Evolutionary conservation across 2,113 vertebrate species (phyloP).

Genomic region (Dicentrarchus labrax): DNA sequence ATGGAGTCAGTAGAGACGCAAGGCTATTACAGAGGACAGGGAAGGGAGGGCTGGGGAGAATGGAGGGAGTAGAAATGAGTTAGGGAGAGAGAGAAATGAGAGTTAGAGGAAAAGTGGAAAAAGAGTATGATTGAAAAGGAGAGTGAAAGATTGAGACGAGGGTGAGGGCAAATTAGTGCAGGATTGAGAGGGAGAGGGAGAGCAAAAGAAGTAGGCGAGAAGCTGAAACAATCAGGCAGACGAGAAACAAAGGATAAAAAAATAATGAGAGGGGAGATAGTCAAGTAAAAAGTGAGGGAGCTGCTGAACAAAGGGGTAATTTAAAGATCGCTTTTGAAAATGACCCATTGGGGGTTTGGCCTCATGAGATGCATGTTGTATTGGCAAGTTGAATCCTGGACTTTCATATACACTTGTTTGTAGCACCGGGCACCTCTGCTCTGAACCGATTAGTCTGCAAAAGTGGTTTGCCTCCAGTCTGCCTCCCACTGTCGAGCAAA

Average conservation of each 20-base stretch:
- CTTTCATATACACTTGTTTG: constrained; percentile 43
- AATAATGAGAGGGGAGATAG: constrained; percentile 29
- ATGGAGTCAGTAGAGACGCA: constrained; percentile 71
- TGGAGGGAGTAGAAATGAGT: constrained; percentile 36
- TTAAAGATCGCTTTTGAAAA: constrained; percentile 45
- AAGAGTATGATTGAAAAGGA: constrained; percentile 16
- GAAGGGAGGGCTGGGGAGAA: constrained; percentile 22
- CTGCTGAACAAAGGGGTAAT: constrained; percentile 24
- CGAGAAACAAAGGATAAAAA: constrained; percentile 30
- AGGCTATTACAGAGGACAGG: constrained; percentile 61
- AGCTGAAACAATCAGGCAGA: constrained; percentile 28
- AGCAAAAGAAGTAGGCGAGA: constrained; percentile 18
- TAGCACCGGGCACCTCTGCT: constrained; percentile 37
- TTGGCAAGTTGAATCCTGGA: constrained; percentile 42
- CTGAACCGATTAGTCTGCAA: constrained; percentile 62
- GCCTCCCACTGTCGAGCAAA: constrained; percentile 62
- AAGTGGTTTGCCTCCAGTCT: constrained; percentile 61
- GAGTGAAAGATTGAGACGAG: constrained; percentile 28
- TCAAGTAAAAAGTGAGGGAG: constrained; percentile 16
- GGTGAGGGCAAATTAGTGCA: constrained; percentile 41
- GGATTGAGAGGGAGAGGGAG: constrained; percentile 21
- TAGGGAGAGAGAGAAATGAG: constrained; percentile 13
- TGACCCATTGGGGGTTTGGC: neutral
- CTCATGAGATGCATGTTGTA: constrained; percentile 31
- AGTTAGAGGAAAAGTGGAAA: constrained; percentile 36